These are phyloP conservation scores for Dendropsophus ebraccatus DNA, from an alignment of 2,113 vertebrate genomes.

Conservation along the genomic window DNA sequence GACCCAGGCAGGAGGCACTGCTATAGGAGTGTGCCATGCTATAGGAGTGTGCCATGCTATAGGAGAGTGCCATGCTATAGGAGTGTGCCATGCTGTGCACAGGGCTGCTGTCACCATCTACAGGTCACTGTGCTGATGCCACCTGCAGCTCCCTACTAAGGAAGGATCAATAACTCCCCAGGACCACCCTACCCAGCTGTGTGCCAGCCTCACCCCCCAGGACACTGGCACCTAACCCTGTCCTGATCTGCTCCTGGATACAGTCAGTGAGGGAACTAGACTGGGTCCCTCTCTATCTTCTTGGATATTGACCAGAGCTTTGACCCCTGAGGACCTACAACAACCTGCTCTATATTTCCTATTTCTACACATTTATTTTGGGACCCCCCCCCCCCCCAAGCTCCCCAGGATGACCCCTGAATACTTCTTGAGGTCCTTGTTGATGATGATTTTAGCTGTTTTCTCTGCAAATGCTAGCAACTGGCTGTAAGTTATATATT, in stretches of 20 bases:
- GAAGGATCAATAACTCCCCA: background rate
- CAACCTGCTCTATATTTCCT: background rate
- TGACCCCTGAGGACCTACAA: constrained; percentile 44
- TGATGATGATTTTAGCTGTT: constrained; percentile 93
- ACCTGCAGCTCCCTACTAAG: constrained; percentile 22
- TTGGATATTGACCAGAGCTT: constrained; percentile 38
- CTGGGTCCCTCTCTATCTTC: background rate
- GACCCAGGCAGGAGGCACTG: constrained; percentile 65
- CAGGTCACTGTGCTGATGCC: constrained; percentile 36
- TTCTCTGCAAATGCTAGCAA: constrained; percentile 95
- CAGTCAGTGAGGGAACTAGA: background rate
- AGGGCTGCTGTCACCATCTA: constrained; percentile 36
- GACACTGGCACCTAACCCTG: background rate
- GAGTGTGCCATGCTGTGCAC: background rate
- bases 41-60: background rate
- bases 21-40: background rate
- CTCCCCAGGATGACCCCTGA: constrained; percentile 84
- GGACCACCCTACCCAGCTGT: constrained; percentile 25
- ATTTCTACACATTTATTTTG: constrained; percentile 4
- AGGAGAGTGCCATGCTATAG: background rate
- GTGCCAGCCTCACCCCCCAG: constrained; percentile 24
- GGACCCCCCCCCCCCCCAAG: constrained; percentile 19
- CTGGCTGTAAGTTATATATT: constrained; percentile 89
- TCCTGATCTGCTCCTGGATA: constrained; percentile 20
- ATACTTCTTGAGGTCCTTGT: constrained; percentile 87